Evolutionary conservation across 2,113 vertebrate species (phyloP).

Genomic region (Cyanoderma ruficeps): DNA sequence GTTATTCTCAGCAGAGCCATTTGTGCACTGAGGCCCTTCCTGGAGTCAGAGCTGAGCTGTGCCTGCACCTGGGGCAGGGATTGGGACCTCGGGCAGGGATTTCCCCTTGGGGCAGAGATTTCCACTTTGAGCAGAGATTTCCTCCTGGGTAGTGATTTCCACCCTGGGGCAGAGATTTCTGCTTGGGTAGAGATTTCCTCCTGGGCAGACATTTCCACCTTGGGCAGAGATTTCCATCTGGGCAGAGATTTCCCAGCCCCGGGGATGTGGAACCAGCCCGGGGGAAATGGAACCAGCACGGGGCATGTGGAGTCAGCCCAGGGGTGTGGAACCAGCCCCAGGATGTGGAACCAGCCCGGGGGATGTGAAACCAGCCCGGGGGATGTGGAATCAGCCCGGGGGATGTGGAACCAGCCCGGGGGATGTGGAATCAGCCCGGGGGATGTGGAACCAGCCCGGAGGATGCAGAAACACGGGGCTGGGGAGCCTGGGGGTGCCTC

Average conservation of each 20-base stretch:
- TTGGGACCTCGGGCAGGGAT: background rate
- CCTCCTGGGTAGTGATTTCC: background rate
- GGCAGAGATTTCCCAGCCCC: background rate
- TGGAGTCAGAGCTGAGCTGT: background rate
- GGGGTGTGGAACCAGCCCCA: too few species aligned
- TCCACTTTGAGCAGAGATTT: background rate
- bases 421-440: too few species aligned
- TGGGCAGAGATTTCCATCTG: background rate
- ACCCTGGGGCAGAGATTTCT: background rate
- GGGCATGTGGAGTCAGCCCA: too few species aligned
- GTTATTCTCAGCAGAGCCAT: conserved; percentile 31
- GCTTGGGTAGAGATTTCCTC: too few species aligned
- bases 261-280: background rate
- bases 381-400: too few species aligned
- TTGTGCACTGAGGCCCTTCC: background rate
- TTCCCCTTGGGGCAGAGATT: background rate
- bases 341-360: too few species aligned
- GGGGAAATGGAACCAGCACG: too few species aligned
- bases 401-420: too few species aligned
- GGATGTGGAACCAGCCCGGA: background rate
- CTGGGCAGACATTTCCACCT: background rate
- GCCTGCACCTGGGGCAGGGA: background rate
- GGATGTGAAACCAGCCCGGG: too few species aligned
- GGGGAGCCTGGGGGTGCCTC: background rate
- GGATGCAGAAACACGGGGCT: fast-evolving